Conservation (phyloP, 1,140 invertebrate genomes). For the Euwallacea similis region DNA sequence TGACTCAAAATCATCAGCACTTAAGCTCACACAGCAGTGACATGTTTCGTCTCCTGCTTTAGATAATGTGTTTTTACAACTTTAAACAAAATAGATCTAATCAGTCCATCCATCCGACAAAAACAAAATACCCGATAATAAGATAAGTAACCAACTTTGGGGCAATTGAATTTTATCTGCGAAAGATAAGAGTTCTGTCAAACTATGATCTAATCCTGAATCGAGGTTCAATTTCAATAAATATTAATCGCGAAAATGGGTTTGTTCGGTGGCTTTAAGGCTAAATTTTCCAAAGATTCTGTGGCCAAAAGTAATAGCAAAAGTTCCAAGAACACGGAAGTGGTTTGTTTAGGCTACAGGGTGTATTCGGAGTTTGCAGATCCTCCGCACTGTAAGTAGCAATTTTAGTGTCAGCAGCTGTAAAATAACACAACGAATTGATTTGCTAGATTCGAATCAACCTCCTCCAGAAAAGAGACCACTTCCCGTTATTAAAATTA, state of each 20-base stretch:
- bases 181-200: slow-evolving; percentile 20
- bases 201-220: slow-evolving; percentile 9
- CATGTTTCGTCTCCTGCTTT: background rate
- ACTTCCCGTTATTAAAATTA: slow-evolving; percentile 2
- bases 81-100: slow-evolving; percentile 16
- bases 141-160: slow-evolving; percentile 8
- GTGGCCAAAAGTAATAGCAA: slow-evolving; percentile 42
- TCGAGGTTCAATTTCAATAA: background rate
- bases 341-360: slow-evolving; percentile 45
- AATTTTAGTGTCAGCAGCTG: background rate
- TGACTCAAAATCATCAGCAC: too few relatives aligned
- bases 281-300: slow-evolving; percentile 51
- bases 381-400: slow-evolving; percentile 31
- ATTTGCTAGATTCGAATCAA: background rate
- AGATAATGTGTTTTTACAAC: slow-evolving; percentile 21
- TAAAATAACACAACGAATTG: background rate
- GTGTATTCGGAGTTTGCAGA: slow-evolving; percentile 41
- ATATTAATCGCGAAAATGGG: slow-evolving; percentile 43
- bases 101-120: slow-evolving; percentile 14
- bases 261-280: slow-evolving; percentile 56
- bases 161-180: slow-evolving; percentile 14
- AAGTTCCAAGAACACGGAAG: slow-evolving; percentile 45
- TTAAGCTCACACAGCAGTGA: too few relatives aligned
- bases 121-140: slow-evolving; percentile 31
- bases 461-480: slow-evolving; percentile 2